Conservation (phyloP, 2,797 vertebrate genomes). For the Sebastes hopkinsi region DNA sequence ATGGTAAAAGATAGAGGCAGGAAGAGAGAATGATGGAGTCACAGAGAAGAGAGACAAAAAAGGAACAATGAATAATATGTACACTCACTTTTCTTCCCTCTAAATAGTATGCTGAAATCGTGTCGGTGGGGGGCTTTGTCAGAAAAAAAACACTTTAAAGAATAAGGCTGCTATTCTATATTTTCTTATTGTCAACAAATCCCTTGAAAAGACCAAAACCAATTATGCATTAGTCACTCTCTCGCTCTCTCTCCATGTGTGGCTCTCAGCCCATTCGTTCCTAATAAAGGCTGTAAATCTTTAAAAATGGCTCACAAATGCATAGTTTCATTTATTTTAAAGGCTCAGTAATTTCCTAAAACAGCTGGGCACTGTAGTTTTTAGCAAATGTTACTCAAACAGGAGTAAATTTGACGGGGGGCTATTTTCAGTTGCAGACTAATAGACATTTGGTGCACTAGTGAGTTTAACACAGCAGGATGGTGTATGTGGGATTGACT, state of each 20-base stretch:
- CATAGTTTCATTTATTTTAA: not conserved
- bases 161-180: not conserved
- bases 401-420: not conserved
- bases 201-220: not conserved
- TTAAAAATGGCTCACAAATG: conserved; percentile 15
- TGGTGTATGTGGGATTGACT: not conserved
- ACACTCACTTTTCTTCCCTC: not conserved
- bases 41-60: conserved; percentile 30
- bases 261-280: not conserved
- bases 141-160: not conserved
- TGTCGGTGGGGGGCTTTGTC: not conserved
- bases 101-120: not conserved
- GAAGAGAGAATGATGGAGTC: conserved; percentile 38
- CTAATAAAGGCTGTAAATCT: conserved; percentile 9
- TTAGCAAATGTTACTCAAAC: conserved; percentile 5
- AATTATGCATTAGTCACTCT: not conserved
- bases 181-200: not conserved
- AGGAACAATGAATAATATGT: conserved; percentile 34
- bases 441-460: not conserved
- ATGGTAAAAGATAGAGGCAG: conserved; percentile 47
- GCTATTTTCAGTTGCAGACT: conserved; percentile 8
- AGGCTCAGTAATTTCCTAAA: not conserved
- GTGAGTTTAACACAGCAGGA: not conserved
- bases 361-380: not conserved
- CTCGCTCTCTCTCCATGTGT: not conserved